These are phyloP conservation scores for Xiphophorus couchianus DNA, from an alignment of 2,113 vertebrate species.

Conservation along the genomic window DNA sequence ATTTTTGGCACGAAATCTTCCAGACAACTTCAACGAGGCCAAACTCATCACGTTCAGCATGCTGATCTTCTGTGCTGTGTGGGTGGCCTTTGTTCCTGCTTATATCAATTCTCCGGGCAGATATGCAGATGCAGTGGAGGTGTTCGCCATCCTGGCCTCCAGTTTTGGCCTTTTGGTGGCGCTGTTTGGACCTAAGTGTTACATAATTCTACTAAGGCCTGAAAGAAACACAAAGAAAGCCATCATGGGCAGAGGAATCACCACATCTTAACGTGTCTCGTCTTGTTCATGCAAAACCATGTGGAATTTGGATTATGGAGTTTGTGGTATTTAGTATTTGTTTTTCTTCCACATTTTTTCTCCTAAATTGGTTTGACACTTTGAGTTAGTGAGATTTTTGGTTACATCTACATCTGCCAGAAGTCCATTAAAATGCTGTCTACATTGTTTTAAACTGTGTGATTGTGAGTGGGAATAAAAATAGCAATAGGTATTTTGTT, in stretches of 20 bases:
- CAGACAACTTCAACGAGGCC: slow-evolving; percentile 59
- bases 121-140: slow-evolving; percentile 4
- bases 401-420: no score
- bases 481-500: no score
- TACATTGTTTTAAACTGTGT: no score
- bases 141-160: slow-evolving; percentile 3
- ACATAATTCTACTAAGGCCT: background rate
- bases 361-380: background rate
- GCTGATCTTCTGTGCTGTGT: slow-evolving; percentile 18
- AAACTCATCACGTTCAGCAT: slow-evolving; percentile 20
- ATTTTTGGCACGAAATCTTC: slow-evolving; percentile 76
- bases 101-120: background rate
- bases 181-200: slow-evolving; percentile 5
- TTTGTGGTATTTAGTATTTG: background rate
- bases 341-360: background rate
- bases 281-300: background rate
- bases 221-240: slow-evolving; percentile 1
- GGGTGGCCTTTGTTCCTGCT: slow-evolving; percentile 10
- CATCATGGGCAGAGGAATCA: background rate
- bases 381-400: background rate
- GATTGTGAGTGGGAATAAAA: no score
- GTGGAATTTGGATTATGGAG: background rate
- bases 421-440: no score
- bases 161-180: background rate
- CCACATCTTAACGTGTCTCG: background rate